A percentile compares a stretch with the other conserved stretches of the same genome.
These are phyloP conservation scores for Astreopora myriophthalma DNA, from an alignment of 64 coral and sea anemone genomes.

Conservation along the genomic window DNA sequence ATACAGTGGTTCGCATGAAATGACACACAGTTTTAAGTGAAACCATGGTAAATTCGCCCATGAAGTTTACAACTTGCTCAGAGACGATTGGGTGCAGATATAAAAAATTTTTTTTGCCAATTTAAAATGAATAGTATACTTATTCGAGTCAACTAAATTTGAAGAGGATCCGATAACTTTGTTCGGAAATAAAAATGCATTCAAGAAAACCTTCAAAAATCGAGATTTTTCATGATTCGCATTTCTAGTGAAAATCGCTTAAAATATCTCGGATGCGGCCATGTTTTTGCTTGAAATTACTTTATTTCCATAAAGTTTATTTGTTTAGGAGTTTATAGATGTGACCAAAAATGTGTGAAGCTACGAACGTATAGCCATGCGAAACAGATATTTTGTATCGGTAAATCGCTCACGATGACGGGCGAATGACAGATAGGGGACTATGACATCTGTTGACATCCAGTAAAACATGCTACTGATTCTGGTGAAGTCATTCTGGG, in stretches of 20 bases:
- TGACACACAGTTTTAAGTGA: conserved; percentile 8
- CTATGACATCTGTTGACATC: conserved; percentile 13
- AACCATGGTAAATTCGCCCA: conserved; percentile 10
- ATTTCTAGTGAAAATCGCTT: conserved; percentile 8
- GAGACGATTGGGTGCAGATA: background rate
- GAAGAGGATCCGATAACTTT: background rate
- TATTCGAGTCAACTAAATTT: conserved; percentile 15
- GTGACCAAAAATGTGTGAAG: background rate
- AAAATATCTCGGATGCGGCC: conserved; percentile 16
- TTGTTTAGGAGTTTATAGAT: background rate
- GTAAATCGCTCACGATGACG: background rate
- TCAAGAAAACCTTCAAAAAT: conserved; percentile 9
- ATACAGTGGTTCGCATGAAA: conserved; percentile 5
- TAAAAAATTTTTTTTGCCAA: background rate
- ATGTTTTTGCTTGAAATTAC: background rate
- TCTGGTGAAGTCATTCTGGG: background rate
- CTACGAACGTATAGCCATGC: background rate
- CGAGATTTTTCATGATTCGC: background rate
- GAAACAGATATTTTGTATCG: background rate
- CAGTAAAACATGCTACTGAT: conserved; percentile 1
- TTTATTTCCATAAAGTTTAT: background rate
- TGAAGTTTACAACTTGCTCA: background rate
- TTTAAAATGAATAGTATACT: conserved; percentile 12
- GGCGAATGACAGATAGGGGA: conserved; percentile 1
- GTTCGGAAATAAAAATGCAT: background rate